phyloP scores from a whole-genome alignment of 2,797 vertebrate species.

The Intellagama lesueurii region DNA sequence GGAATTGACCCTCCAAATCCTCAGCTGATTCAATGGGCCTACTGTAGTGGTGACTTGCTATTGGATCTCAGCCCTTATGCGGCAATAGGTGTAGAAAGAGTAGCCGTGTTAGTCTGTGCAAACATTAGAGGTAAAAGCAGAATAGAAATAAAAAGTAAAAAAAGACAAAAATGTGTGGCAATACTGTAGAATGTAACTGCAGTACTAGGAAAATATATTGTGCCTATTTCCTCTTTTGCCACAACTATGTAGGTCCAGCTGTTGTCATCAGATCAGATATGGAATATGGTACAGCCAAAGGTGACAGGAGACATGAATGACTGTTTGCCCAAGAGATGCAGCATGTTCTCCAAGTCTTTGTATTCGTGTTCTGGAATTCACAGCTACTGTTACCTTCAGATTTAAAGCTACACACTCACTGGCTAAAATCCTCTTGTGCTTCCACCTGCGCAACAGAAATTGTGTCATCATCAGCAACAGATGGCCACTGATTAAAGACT shows the following conservation, averaged over 20 bases:
- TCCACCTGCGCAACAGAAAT: too few relatives aligned
- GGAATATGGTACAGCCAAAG: neutral
- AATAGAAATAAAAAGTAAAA: too few relatives aligned
- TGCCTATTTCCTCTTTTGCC: neutral
- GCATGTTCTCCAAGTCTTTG: neutral
- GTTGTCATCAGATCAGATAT: neutral
- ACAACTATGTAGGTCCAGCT: neutral
- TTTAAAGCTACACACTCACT: neutral
- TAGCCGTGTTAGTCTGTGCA: too few relatives aligned
- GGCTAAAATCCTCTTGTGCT: too few relatives aligned
- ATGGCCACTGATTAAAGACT: too few relatives aligned
- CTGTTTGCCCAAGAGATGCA: neutral
- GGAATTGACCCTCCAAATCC: too few relatives aligned
- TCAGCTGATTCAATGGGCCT: too few relatives aligned
- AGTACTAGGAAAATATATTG: neutral
- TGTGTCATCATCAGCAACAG: too few relatives aligned
- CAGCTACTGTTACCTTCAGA: neutral
- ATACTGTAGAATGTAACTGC: neutral
- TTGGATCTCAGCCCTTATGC: too few relatives aligned
- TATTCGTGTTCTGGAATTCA: neutral
- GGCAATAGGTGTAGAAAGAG: too few relatives aligned
- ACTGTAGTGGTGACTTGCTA: too few relatives aligned
- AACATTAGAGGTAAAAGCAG: too few relatives aligned
- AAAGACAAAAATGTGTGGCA: neutral
- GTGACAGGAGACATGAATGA: neutral